Percentiles rank a stretch among this genome's conserved stretches.
Conservation (phyloP, 2,113 vertebrate genomes). For the Bos taurus region DNA sequence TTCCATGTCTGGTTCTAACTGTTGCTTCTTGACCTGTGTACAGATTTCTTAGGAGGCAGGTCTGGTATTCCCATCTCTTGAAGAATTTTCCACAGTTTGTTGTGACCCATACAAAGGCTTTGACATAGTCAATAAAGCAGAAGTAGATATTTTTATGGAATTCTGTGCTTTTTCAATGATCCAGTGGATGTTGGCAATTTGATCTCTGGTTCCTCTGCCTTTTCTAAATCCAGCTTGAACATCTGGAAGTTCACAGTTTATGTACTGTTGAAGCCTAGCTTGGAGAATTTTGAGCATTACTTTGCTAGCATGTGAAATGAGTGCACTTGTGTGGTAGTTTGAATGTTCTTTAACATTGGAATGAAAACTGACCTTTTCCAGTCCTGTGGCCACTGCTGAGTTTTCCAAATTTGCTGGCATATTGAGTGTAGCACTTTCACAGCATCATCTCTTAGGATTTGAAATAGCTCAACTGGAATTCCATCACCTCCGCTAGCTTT, state of each 20-base stretch:
- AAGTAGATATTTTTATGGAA: background rate
- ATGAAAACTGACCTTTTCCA: background rate
- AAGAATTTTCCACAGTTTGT: background rate
- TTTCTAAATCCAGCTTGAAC: background rate
- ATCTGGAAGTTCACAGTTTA: background rate
- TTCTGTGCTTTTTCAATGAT: background rate
- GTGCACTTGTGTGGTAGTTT: background rate
- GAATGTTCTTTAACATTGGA: background rate
- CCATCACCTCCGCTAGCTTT: background rate
- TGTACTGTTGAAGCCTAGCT: background rate
- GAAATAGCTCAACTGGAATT: background rate
- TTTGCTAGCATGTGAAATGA: background rate
- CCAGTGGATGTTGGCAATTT: background rate
- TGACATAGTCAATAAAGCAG: background rate
- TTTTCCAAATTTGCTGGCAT: background rate
- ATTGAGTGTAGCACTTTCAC: background rate
- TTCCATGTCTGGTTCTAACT: background rate
- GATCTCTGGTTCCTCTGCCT: background rate
- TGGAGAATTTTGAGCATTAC: background rate
- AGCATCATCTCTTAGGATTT: background rate
- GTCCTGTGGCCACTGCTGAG: background rate
- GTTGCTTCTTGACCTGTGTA: background rate
- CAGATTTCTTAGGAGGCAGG: background rate
- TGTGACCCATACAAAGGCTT: background rate
- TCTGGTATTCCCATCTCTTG: background rate